Conservation (phyloP, 1,140 invertebrate genomes). For the Drosophila sechellia region DNA sequence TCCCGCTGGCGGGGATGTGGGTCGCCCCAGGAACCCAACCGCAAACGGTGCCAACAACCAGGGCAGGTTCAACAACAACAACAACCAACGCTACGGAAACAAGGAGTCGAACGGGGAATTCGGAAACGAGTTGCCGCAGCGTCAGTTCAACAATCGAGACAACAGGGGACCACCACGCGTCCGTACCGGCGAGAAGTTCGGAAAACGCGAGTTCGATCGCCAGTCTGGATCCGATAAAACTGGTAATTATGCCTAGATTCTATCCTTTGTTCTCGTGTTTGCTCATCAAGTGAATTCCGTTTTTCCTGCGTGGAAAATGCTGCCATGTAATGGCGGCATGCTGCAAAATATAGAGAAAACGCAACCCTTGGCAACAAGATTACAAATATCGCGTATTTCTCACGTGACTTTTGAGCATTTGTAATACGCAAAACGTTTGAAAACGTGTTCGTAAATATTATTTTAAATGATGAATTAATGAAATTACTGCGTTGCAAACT, state of each 20-base stretch:
- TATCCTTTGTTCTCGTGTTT: conserved; percentile 28
- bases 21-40: conserved; percentile 34
- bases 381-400: conserved; percentile 11
- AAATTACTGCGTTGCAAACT: neutral
- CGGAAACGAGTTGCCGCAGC: conserved; percentile 84
- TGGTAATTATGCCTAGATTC: conserved; percentile 85
- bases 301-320: neutral
- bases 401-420: neutral
- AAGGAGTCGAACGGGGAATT: conserved; percentile 80
- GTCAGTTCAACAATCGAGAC: conserved; percentile 61
- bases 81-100: conserved; percentile 85
- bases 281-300: neutral
- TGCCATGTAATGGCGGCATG: conserved; percentile 13
- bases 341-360: conserved; percentile 2
- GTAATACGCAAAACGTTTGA: neutral
- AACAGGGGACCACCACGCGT: conserved; percentile 81
- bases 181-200: conserved; percentile 86
- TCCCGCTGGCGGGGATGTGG: conserved; percentile 27
- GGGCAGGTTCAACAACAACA: conserved; percentile 84
- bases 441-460: conserved; percentile 10
- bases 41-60: conserved; percentile 84
- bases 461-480: no score
- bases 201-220: conserved; percentile 96
- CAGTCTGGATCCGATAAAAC: conserved; percentile 97
- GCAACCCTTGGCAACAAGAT: conserved; percentile 36